These are phyloP conservation scores for Drosophila infuscata DNA, from an alignment of 2,888 invertebrate genomes.

Conservation along the genomic window DNA sequence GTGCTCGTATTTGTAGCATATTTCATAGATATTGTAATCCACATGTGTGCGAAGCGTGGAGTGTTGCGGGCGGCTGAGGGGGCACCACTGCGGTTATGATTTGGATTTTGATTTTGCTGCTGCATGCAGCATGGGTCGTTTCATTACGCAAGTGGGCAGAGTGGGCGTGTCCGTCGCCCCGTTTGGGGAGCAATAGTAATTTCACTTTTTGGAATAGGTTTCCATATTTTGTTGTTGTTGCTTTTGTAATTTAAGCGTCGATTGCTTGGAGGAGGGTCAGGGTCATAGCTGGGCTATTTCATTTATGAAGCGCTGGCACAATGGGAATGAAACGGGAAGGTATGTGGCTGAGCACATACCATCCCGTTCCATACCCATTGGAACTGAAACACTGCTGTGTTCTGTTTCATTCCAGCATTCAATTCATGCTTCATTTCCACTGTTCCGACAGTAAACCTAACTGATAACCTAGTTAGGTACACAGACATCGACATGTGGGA, in stretches of 20 bases:
- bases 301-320: background rate
- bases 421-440: background rate
- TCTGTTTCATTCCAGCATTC: background rate
- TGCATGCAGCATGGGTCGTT: slow-evolving; percentile 41
- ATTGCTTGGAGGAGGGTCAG: slow-evolving; percentile 30
- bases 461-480: too few relatives aligned
- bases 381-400: background rate
- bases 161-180: slow-evolving; percentile 28
- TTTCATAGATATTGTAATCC: slow-evolving; percentile 69
- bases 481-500: too few relatives aligned
- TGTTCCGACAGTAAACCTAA: background rate
- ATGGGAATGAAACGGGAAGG: slow-evolving; percentile 9
- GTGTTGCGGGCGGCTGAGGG: too few relatives aligned
- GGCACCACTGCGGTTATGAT: slow-evolving; percentile 36
- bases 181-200: slow-evolving; percentile 59
- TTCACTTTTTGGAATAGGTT: slow-evolving; percentile 45
- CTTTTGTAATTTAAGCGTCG: slow-evolving; percentile 34
- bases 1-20: slow-evolving; percentile 68
- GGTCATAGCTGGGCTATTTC: slow-evolving; percentile 31
- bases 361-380: background rate
- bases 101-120: slow-evolving; percentile 40
- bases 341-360: background rate
- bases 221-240: background rate
- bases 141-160: slow-evolving; percentile 41
- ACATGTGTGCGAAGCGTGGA: slow-evolving; percentile 21